Evolutionary conservation across 2,888 invertebrate species (phyloP).

Genomic region (Ophion costatus): DNA sequence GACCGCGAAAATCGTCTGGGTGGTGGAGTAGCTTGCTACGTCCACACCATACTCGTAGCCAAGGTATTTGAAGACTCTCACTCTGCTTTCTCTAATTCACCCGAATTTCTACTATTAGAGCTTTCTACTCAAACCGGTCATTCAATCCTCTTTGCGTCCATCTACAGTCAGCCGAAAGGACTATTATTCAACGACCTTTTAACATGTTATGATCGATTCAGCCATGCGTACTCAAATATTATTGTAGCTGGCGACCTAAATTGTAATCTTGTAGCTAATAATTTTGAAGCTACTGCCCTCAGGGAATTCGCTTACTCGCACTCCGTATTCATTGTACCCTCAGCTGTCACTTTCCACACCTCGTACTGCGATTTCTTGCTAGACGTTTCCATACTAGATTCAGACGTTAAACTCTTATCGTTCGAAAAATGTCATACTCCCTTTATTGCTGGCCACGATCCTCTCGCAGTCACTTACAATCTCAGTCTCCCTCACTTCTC

Average conservation of each 20-base stretch:
- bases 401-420: not conserved
- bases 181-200: not conserved
- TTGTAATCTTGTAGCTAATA: conserved; percentile 5
- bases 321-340: conserved; percentile 13
- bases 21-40: conserved; percentile 21
- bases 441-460: not conserved
- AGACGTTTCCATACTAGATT: conserved; percentile 18
- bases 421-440: not conserved
- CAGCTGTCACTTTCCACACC: conserved; percentile 11
- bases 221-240: not conserved
- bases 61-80: not conserved
- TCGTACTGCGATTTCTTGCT: conserved; percentile 10
- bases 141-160: not conserved
- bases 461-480: not conserved
- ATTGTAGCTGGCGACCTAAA: conserved; percentile 10
- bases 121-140: not conserved
- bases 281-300: not conserved
- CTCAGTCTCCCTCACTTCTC: too few species aligned
- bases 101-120: conserved; percentile 16
- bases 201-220: not conserved
- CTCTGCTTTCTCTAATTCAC: not conserved
- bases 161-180: not conserved
- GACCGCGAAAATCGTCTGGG: not conserved
- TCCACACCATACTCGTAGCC: not conserved
- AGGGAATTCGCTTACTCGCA: not conserved